phyloP scores from a whole-genome alignment of 2,888 invertebrate species.

The Camptogramma bilineatum region DNA sequence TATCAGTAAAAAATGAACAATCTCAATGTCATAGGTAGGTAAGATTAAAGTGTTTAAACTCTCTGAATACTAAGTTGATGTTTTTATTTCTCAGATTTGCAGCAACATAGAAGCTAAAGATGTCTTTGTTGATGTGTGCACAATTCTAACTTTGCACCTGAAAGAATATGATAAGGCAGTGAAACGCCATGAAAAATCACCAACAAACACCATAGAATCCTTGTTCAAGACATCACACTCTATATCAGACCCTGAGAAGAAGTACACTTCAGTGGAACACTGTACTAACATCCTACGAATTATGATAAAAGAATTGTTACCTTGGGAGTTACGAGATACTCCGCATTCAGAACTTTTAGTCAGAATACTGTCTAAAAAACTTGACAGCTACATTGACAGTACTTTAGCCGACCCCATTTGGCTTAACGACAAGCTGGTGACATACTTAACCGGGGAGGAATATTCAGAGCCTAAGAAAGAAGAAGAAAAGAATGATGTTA shows the following conservation, averaged over 20 bases:
- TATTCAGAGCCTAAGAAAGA: constrained; percentile 28
- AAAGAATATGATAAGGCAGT: constrained; percentile 87
- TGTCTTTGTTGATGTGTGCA: constrained; percentile 75
- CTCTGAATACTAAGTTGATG: background rate
- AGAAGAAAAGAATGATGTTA: constrained; percentile 5
- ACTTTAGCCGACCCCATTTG: constrained; percentile 82
- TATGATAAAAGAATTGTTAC: constrained; percentile 86
- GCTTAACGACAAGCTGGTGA: constrained; percentile 74
- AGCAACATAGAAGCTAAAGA: constrained; percentile 78
- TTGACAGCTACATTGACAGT: constrained; percentile 79
- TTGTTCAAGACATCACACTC: constrained; percentile 79
- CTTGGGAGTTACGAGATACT: constrained; percentile 89
- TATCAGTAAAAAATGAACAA: background rate
- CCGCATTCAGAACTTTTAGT: constrained; percentile 87
- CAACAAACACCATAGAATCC: constrained; percentile 70
- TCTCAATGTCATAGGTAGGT: background rate
- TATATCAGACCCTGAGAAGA: constrained; percentile 64
- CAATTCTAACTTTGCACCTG: constrained; percentile 85
- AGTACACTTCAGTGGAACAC: constrained; percentile 80
- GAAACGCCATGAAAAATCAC: constrained; percentile 83
- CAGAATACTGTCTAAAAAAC: constrained; percentile 86
- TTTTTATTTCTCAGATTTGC: constrained; percentile 63
- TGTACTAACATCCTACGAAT: constrained; percentile 86
- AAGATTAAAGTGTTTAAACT: too few species aligned
- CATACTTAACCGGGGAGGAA: constrained; percentile 57